phyloP scores from a whole-genome alignment of 2,888 invertebrate genomes.

The Osmoderma eremita region DNA sequence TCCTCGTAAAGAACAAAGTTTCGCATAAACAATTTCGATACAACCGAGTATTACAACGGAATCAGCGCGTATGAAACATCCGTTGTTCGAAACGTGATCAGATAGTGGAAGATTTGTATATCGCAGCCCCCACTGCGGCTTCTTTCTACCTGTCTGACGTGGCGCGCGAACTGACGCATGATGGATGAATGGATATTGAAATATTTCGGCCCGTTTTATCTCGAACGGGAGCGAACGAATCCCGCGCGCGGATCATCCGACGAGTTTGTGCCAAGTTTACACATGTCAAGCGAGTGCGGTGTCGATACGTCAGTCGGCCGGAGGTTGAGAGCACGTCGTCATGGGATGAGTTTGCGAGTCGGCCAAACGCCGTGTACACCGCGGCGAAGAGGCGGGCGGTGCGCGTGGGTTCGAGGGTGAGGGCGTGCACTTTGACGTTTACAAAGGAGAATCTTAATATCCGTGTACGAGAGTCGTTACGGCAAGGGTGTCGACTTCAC shows the following conservation, averaged over 20 bases:
- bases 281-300: conserved; percentile 61
- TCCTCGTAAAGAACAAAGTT: conserved; percentile 19
- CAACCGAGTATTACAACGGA: conserved; percentile 5
- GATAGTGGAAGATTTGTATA: conserved; percentile 43
- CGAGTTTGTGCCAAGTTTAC: conserved; percentile 56
- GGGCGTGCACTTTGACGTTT: conserved; percentile 58
- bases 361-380: not conserved
- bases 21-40: conserved; percentile 29
- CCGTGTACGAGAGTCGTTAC: conserved; percentile 60
- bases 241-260: conserved; percentile 23
- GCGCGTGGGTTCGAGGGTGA: conserved; percentile 49
- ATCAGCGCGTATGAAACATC: conserved; percentile 11
- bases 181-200: conserved; percentile 85
- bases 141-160: conserved; percentile 52
- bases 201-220: conserved; percentile 65
- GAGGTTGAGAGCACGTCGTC: not conserved
- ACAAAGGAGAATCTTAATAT: conserved; percentile 63
- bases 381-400: conserved; percentile 5
- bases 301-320: conserved; percentile 54
- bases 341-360: not conserved
- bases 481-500: conserved; percentile 62
- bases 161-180: conserved; percentile 68
- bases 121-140: conserved; percentile 35
- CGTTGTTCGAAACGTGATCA: conserved; percentile 34
- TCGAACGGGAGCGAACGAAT: conserved; percentile 53